phyloP scores from a whole-genome alignment of 2,888 invertebrate genomes.

The Sceliomorpha sp. region DNA sequence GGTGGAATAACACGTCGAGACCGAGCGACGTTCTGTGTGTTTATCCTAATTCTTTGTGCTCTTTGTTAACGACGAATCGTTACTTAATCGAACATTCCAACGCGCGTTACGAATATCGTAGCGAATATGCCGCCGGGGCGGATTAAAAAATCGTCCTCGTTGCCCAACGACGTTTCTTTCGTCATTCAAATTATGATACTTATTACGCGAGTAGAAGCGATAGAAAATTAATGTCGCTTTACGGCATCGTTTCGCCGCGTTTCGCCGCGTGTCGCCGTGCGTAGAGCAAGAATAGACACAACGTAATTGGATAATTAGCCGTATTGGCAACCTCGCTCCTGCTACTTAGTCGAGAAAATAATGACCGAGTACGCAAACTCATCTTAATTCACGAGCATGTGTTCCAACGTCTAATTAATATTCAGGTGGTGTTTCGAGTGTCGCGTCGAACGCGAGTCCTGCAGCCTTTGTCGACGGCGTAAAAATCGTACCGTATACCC shows the following conservation, averaged over 20 bases:
- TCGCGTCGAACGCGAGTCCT: no score
- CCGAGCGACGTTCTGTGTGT: conserved; percentile 1
- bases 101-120: conserved; percentile 1
- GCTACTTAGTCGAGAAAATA: conserved; percentile 25
- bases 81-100: background rate
- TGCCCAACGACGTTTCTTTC: no score
- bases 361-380: conserved; percentile 26
- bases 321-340: conserved; percentile 43
- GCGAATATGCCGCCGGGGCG: no score
- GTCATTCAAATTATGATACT: no score
- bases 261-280: conserved; percentile 21
- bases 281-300: conserved; percentile 25
- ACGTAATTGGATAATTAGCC: conserved; percentile 35
- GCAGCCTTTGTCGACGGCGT: no score
- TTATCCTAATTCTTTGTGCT: conserved; percentile 20
- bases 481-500: no score
- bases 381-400: conserved; percentile 16
- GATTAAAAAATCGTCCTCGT: no score
- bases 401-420: conserved; percentile 43
- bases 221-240: conserved; percentile 17
- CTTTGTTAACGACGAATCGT: background rate
- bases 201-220: conserved; percentile 12
- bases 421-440: conserved; percentile 23
- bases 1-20: conserved; percentile 5
- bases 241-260: conserved; percentile 16